Percentiles rank a stretch among this genome's conserved stretches.
Evolutionary conservation across 2,888 invertebrate species (phyloP).

Genomic region (Toxonevra muliebris): DNA sequence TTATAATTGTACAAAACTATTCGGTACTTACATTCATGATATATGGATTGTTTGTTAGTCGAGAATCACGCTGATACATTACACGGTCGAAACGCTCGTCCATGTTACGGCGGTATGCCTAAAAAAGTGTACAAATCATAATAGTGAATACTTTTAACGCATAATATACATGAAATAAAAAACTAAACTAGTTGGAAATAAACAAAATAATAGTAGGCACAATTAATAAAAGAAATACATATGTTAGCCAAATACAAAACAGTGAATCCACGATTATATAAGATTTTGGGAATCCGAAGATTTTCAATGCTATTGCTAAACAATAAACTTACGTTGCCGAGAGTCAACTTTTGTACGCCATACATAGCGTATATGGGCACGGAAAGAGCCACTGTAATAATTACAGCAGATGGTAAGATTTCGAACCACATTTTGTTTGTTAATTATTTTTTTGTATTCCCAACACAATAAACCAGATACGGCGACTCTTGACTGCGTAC

Average conservation of each 20-base stretch:
- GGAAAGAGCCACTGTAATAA: slow-evolving; percentile 70
- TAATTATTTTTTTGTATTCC: neutral
- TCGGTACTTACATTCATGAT: slow-evolving; percentile 67
- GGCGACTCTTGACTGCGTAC: neutral
- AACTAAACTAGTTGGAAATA: too few species aligned
- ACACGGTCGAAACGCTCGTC: slow-evolving; percentile 67
- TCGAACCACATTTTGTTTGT: slow-evolving; percentile 75
- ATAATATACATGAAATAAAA: neutral
- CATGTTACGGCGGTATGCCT: slow-evolving; percentile 71
- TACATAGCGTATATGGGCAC: slow-evolving; percentile 72
- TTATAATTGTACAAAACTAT: slow-evolving; percentile 13
- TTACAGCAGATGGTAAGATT: slow-evolving; percentile 72
- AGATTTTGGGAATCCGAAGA: slow-evolving; percentile 40
- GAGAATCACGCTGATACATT: slow-evolving; percentile 71
- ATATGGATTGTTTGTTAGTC: slow-evolving; percentile 72
- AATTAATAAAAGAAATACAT: too few species aligned
- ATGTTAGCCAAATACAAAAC: slow-evolving; percentile 23
- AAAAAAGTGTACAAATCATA: slow-evolving; percentile 37
- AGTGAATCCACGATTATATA: slow-evolving; percentile 56
- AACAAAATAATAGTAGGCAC: neutral
- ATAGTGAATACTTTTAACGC: neutral
- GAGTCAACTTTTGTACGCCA: slow-evolving; percentile 69
- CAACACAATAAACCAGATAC: neutral
- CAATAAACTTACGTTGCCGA: slow-evolving; percentile 73
- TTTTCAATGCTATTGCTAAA: neutral